Evolutionary conservation across 1,140 invertebrate species (phyloP), one percentile per base, ranked within the genome.

Genomic region (Drosophila prosaltans): DNA sequence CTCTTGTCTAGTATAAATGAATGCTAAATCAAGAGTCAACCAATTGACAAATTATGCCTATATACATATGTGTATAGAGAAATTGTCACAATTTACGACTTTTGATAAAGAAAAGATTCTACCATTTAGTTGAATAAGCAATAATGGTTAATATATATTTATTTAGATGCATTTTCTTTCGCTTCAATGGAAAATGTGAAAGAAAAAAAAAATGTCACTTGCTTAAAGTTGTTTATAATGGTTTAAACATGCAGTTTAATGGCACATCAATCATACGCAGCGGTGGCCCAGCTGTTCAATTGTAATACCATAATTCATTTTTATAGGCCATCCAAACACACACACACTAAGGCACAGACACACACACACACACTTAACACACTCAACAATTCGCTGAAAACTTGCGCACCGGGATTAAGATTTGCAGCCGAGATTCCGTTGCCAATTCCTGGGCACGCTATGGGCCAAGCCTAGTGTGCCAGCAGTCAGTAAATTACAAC

Each of bases 371-470:
- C 54, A 57, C 21, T 21, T 39, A 39, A 59, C 32, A 65, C 62
- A 40, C 51, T 60, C 43, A 61, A 51, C 71, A 82, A 80, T 91
- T 91, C 89, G 89, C 81, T 91, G 89, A 91, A 91, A 91, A 91
- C 78, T 67, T 91, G 83, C 89, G 84, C 89, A 82, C 89, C 89
- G 83, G 89, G 89, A 91, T 91, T 89, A 89, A 91, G 89, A 91
- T 91, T 91, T 91, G 89, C 89, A 60, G 69, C 67, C 73, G 80
- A 89, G 83, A 88, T 88, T 88, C 80, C 69, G 48, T 54, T 66
- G 72, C 57, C 39, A 30, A 73, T 65, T 65, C 66, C 74, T 70
- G 73, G 63, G 72, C 81, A 76, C 71, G 67, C 75, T 64, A 80
- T 69, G n/a, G 57, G 54, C 30, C 58, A 67, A 16, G 62, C 65